These are phyloP conservation scores for Benitochromis conjunctus DNA, from an alignment of 2,113 vertebrate species.

Conservation along the genomic window DNA sequence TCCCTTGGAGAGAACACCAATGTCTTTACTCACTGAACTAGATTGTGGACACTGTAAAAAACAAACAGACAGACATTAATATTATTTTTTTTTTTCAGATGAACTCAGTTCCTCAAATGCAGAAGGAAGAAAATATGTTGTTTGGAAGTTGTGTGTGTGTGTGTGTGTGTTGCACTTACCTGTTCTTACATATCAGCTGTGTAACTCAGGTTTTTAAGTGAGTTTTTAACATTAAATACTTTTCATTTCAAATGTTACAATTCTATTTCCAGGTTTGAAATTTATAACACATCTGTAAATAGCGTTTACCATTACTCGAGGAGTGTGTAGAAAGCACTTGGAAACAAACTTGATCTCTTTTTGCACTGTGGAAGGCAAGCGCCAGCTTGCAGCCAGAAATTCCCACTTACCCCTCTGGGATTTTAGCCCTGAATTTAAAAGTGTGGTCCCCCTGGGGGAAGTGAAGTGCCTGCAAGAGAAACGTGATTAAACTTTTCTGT, in stretches of 20 bases:
- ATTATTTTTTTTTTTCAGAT: background rate
- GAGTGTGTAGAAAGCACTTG: background rate
- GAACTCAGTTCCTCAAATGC: too few species aligned
- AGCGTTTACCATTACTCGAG: background rate
- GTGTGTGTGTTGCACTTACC: too few species aligned
- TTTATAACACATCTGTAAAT: background rate
- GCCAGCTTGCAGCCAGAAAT: background rate
- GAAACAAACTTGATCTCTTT: background rate
- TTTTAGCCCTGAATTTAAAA: slow-evolving; percentile 49
- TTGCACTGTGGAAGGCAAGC: background rate
- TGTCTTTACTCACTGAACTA: slow-evolving; percentile 35
- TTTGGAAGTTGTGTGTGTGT: too few species aligned
- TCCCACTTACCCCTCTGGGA: slow-evolving; percentile 53
- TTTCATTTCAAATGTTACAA: too few species aligned
- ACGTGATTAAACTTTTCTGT: background rate
- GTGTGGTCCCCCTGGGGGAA: slow-evolving; percentile 43
- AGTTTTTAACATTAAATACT: too few species aligned
- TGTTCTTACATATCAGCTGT: too few species aligned
- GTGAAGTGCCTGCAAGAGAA: slow-evolving; percentile 18
- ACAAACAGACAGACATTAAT: background rate
- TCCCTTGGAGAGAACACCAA: slow-evolving; percentile 35
- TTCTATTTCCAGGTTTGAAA: background rate
- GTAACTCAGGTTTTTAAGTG: too few species aligned
- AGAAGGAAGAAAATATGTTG: too few species aligned
- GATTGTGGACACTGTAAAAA: slow-evolving; percentile 35